Conservation (phyloP, 2,888 invertebrate species). For the Cephus spinipes region DNA sequence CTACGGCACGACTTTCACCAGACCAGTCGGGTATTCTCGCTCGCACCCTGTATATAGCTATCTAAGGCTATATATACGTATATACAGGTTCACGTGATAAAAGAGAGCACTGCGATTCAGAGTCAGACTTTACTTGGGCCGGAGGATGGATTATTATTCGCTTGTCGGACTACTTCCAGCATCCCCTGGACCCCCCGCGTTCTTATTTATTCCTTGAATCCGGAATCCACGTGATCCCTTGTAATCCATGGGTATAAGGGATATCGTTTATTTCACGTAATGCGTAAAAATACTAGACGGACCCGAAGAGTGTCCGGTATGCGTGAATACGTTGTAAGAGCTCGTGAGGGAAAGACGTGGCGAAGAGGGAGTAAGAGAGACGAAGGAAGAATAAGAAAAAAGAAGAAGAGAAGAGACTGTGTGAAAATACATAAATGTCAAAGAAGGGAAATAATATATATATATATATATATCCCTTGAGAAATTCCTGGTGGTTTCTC, state of each 20-base stretch:
- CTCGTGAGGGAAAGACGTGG: neutral
- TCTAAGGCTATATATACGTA: neutral
- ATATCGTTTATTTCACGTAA: neutral
- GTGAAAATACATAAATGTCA: neutral
- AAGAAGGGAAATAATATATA: neutral
- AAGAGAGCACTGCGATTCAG: neutral
- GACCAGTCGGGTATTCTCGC: no score
- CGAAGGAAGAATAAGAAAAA: neutral
- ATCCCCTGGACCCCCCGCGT: neutral
- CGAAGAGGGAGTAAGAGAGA: neutral
- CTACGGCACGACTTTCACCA: neutral
- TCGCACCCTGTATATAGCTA: no score
- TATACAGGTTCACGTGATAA: neutral
- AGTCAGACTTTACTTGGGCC: neutral
- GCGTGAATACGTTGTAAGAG: neutral
- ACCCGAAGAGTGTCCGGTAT: neutral
- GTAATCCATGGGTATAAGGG: neutral
- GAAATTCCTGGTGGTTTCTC: neutral
- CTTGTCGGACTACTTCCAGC: neutral
- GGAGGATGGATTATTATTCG: neutral
- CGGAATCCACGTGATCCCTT: neutral
- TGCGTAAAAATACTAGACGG: neutral
- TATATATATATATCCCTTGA: no score
- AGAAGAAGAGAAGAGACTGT: neutral
- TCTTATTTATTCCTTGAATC: neutral